Base-by-base conservation (phyloP, 2,888 invertebrate genomes). In the Apamea crenata region DNA sequence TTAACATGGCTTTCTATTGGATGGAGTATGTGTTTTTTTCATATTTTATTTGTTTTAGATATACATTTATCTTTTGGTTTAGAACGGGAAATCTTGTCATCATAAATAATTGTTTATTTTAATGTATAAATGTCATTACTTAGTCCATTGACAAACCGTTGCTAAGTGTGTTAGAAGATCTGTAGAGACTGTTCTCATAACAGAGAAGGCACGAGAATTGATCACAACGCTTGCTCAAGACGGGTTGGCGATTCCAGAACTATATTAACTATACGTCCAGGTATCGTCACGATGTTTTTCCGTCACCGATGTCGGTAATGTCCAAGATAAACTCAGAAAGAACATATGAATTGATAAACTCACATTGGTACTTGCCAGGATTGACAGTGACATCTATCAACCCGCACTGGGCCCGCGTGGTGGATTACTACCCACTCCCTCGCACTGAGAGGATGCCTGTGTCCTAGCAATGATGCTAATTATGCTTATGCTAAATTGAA, bases 1-100 rank as follows among this genome's bases (percentile, higher is more conserved):
- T 56, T 47, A 66, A 66, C 59, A 47, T 66, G 21, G 76, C 80
- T 86, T 88, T 87, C 74, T 76, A 73, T 77, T 74, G 53, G n/a
- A 29, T 56, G 8, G 16, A 69, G 68, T 12, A 63, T 59, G 59
- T 44, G 59, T 47, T 65, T 69, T 70, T 68, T 65, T n/a, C 5
- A 29, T 16, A 65, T 18, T 74, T 74, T 67, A 70, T 81, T 83
- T 71, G 59, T 85, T 85, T 63, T 21, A 10, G 3, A 61, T 25
- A 61, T 32, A 65, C 1, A 50, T 56, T 29, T 36, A 63, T 53
- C 21, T n/a, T 47, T 25, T n/a, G 18, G 32, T 61, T 84, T 69
- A 44, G 18, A 74, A 50, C 25, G 44, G 40, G 32, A 73, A 61
- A 14, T 32, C 0, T 61, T 2, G 6, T 67, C 18, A 25, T 29